Conservation (phyloP, 2,888 invertebrate genomes). For the Cantharis lateralis region DNA sequence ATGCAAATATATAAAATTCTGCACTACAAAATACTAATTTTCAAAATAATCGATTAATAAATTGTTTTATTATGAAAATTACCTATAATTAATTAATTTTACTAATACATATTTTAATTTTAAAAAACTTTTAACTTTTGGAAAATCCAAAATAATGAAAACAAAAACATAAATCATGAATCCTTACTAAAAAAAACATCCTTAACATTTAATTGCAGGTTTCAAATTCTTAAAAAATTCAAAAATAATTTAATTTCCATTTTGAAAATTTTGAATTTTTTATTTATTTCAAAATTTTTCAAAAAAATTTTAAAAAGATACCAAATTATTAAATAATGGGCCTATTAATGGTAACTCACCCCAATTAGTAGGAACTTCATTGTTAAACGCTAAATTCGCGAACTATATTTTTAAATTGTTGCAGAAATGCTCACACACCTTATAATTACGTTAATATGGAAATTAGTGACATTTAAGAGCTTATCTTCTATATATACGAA, state of each 20-base stretch:
- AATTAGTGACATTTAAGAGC: conserved; percentile 18
- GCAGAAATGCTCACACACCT: neutral
- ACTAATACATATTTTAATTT: neutral
- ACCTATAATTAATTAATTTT: neutral
- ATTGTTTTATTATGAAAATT: neutral
- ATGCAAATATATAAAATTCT: neutral
- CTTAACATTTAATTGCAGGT: neutral
- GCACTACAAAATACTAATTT: neutral
- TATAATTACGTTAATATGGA: conserved; percentile 20
- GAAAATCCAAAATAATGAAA: neutral
- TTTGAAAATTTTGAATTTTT: too few species aligned
- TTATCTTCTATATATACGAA: conserved; percentile 24
- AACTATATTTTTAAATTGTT: neutral
- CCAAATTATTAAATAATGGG: neutral
- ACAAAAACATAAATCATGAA: neutral
- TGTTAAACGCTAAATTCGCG: neutral
- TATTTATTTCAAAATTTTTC: neutral
- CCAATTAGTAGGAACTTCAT: neutral
- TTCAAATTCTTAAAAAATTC: neutral
- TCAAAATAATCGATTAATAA: neutral
- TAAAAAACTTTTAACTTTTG: neutral
- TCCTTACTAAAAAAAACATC: neutral
- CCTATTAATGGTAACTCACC: neutral
- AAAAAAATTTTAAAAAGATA: neutral
- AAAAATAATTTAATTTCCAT: neutral